phyloP scores from a whole-genome alignment of 2,888 invertebrate species.

The Heliconius aoede region DNA sequence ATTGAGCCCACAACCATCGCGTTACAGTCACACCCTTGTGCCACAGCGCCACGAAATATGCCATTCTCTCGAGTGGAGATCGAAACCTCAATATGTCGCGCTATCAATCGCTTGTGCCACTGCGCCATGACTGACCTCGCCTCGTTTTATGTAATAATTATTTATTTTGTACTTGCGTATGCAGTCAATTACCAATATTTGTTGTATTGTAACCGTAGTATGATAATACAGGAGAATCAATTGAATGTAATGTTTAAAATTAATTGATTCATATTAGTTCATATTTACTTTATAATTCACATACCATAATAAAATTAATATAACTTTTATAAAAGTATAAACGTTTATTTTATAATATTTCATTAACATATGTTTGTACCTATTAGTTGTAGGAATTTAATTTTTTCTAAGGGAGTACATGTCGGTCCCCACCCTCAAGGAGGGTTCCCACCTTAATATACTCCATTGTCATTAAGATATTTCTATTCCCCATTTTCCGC shows the following conservation, averaged over 20 bases:
- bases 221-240: not conserved
- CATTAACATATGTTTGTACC: too few species aligned
- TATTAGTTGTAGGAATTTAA: not conserved
- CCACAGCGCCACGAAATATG: too few species aligned
- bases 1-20: too few species aligned
- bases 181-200: not conserved
- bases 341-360: not conserved
- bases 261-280: not conserved
- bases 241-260: constrained; percentile 17
- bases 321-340: not conserved
- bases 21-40: too few species aligned
- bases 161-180: not conserved
- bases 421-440: too few species aligned
- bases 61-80: too few species aligned
- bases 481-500: too few species aligned
- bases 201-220: not conserved
- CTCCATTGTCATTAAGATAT: too few species aligned
- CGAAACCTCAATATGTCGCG: too few species aligned
- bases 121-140: too few species aligned
- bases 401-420: not conserved
- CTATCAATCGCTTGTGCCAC: too few species aligned
- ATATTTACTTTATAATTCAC: constrained; percentile 34
- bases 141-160: not conserved
- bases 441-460: too few species aligned
- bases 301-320: constrained; percentile 48